These are phyloP conservation scores for Petrocephalus microphthalmus DNA, from an alignment of 2,113 vertebrate species.

Conservation along the genomic window DNA sequence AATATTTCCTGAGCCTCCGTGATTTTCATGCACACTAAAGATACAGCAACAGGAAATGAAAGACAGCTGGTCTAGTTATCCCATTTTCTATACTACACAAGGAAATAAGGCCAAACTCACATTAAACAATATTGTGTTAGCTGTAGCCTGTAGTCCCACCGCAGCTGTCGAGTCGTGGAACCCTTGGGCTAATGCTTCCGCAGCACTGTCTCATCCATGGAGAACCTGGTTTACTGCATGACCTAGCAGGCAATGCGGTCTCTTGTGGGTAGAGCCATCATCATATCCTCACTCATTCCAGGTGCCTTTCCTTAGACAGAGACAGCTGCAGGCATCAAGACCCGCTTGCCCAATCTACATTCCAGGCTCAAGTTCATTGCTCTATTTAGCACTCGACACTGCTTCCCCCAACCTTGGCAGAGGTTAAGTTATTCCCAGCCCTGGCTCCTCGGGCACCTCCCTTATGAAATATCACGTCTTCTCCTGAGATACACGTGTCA, in stretches of 20 bases:
- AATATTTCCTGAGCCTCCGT: neutral
- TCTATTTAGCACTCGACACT: neutral
- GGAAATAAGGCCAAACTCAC: neutral
- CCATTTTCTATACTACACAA: neutral
- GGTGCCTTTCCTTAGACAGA: conserved; percentile 1
- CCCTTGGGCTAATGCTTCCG: neutral
- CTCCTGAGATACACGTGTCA: neutral
- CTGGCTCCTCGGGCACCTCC: neutral
- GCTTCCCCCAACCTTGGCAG: neutral
- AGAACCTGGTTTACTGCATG: neutral
- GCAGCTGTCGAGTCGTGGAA: neutral
- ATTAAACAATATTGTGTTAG: neutral
- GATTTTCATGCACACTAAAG: neutral
- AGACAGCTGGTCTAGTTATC: neutral
- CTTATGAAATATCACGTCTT: conserved; percentile 1
- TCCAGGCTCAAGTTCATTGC: conserved; percentile 4
- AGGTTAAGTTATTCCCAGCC: conserved; percentile 7
- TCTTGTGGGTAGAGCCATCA: neutral
- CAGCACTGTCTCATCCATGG: neutral
- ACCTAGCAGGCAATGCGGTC: neutral
- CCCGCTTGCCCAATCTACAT: conserved; percentile 9
- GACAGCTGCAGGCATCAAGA: conserved; percentile 16
- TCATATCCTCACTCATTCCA: neutral
- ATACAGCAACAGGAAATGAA: neutral
- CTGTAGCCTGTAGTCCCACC: neutral